phyloP scores from a whole-genome alignment of 2,113 vertebrate species.

The Trinectes maculatus region DNA sequence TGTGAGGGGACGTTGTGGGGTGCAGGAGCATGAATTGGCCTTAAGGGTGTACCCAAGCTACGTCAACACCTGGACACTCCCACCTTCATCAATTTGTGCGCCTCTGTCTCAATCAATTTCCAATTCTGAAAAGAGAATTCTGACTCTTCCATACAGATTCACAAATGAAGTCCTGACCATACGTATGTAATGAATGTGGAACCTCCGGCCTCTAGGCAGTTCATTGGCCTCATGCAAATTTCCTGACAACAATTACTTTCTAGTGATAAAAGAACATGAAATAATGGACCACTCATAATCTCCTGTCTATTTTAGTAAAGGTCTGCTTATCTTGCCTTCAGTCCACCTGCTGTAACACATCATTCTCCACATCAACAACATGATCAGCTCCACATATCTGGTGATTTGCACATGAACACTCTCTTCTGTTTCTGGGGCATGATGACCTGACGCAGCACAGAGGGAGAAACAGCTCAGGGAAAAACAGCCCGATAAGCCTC shows the following conservation, averaged over 20 bases:
- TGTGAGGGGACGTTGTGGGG: no score
- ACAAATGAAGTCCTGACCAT: background rate
- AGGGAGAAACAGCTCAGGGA: slow-evolving; percentile 2
- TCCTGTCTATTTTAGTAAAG: slow-evolving; percentile 10
- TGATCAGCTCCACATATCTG: slow-evolving; percentile 19
- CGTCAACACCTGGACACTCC: slow-evolving; percentile 37
- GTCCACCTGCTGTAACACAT: background rate
- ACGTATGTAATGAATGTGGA: no score
- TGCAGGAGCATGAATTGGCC: no score
- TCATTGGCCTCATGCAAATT: no score
- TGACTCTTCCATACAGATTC: no score
- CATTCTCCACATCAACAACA: background rate
- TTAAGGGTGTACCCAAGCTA: no score
- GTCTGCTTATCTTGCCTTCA: slow-evolving; percentile 36
- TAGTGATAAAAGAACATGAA: no score
- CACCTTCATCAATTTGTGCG: slow-evolving; percentile 31
- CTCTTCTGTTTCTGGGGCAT: background rate
- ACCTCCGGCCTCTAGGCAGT: no score
- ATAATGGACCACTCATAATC: background rate
- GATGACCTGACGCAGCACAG: slow-evolving; percentile 26
- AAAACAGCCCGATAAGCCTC: slow-evolving; percentile 5
- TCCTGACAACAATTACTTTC: no score
- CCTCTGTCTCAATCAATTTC: background rate
- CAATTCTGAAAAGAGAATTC: background rate
- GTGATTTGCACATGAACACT: slow-evolving; percentile 4